Percentiles rank a stretch among this genome's conserved stretches.
phyloP scores from a whole-genome alignment of 2,888 invertebrate species.

The Drosophila leonis region DNA sequence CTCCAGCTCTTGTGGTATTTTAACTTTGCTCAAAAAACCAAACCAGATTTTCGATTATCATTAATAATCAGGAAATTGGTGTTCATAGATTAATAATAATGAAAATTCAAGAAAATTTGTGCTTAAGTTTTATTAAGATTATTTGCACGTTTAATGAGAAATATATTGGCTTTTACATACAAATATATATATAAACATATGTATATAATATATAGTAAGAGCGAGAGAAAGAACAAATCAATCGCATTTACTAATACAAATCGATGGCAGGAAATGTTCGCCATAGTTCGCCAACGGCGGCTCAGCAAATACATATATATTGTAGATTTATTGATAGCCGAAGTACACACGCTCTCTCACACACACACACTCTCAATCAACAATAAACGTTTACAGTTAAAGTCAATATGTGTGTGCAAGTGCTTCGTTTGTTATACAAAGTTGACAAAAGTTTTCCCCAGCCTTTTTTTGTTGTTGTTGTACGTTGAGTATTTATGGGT shows the following conservation, averaged over 20 bases:
- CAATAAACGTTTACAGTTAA: constrained; percentile 64
- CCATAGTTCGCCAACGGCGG: constrained; percentile 15
- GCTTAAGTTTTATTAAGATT: no score
- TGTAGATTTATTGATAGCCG: constrained; percentile 64
- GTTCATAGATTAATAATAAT: no score
- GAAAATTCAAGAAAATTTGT: no score
- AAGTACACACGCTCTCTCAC: constrained; percentile 13
- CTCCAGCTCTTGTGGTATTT: background rate
- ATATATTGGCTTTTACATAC: no score
- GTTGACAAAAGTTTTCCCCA: constrained; percentile 58
- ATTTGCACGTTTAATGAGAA: no score
- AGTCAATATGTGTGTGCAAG: constrained; percentile 68
- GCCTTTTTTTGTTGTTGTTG: background rate
- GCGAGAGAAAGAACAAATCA: background rate
- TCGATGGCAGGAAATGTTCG: constrained; percentile 16
- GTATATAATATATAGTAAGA: no score
- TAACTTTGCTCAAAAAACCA: no score
- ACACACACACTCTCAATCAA: constrained; percentile 46
- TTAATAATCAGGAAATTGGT: no score
- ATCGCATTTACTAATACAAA: constrained; percentile 12
- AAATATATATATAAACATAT: no score
- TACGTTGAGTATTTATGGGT: constrained; percentile 57
- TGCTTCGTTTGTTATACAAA: constrained; percentile 70
- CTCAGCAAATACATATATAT: constrained; percentile 46
- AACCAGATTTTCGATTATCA: no score